Conservation (phyloP, 2,113 vertebrate species). For the Dasyurus viverrinus region DNA sequence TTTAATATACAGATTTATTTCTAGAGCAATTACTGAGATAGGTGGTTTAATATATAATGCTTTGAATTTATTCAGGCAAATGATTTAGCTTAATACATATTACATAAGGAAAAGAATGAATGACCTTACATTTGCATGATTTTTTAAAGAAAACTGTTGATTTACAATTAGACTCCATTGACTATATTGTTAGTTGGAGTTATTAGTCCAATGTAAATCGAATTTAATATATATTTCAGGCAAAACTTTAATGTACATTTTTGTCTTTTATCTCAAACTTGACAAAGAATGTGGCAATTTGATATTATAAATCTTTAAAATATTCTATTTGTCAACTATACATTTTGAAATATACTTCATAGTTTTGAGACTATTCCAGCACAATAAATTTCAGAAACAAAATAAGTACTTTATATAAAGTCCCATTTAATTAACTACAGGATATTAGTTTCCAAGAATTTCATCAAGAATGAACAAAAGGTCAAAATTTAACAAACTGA, state of each 20-base stretch:
- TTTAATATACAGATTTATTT: neutral
- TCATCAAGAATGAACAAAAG: neutral
- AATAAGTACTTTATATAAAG: neutral
- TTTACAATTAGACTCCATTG: neutral
- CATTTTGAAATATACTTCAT: neutral
- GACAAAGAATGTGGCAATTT: neutral
- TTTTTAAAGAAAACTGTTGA: neutral
- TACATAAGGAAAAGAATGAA: neutral
- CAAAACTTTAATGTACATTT: neutral
- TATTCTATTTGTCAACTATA: neutral
- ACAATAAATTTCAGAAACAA: neutral
- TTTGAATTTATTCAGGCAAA: constrained; percentile 25
- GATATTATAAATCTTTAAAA: neutral
- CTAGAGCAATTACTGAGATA: neutral
- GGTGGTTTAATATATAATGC: neutral
- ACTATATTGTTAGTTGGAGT: neutral
- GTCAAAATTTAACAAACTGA: neutral
- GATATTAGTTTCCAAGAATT: neutral
- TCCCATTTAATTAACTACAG: neutral
- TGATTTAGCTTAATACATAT: constrained; percentile 9
- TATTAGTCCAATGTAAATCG: rapidly evolving
- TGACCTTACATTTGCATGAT: neutral
- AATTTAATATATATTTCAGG: neutral
- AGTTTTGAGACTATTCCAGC: neutral
- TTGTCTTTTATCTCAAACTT: neutral